Evolutionary conservation across 2,888 invertebrate genomes (phyloP).

Genomic region (Synanthedon vespiformis): DNA sequence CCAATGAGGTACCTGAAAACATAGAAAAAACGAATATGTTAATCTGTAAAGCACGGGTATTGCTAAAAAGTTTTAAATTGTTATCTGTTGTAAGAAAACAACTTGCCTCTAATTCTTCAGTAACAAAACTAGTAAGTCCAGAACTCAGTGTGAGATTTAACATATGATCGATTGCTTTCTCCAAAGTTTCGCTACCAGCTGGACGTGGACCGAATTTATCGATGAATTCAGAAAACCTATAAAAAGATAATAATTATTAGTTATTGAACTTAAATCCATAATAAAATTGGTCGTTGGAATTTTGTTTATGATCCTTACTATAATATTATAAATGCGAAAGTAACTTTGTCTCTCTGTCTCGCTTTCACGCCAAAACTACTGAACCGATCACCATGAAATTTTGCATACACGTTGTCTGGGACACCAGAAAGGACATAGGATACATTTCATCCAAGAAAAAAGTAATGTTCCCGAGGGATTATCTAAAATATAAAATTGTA

Average conservation of each 20-base stretch:
- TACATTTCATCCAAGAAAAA: too few species aligned
- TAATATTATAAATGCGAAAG: too few species aligned
- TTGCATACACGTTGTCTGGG: too few species aligned
- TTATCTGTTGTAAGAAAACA: background rate
- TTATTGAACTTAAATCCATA: too few species aligned
- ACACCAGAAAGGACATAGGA: too few species aligned
- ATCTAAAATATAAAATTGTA: too few species aligned
- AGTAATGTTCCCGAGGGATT: too few species aligned
- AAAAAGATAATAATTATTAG: conserved; percentile 5
- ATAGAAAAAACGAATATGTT: background rate
- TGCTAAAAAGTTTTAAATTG: background rate
- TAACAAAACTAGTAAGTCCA: conserved; percentile 70
- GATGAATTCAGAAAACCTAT: conserved; percentile 35
- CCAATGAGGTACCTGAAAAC: conserved; percentile 46
- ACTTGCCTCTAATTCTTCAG: conserved; percentile 70
- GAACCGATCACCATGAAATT: too few species aligned
- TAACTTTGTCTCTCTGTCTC: too few species aligned
- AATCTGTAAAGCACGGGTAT: background rate
- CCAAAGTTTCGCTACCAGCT: conserved; percentile 71
- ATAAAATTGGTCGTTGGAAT: too few species aligned
- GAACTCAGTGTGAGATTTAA: conserved; percentile 30
- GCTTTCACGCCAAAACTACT: too few species aligned
- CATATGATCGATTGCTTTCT: conserved; percentile 76
- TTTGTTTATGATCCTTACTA: too few species aligned
- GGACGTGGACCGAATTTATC: conserved; percentile 73